Evolutionary conservation across 2,113 vertebrate genomes (phyloP), one percentile per base, ranked within the genome.

Genomic region (Nannobrachium achirus): DNA sequence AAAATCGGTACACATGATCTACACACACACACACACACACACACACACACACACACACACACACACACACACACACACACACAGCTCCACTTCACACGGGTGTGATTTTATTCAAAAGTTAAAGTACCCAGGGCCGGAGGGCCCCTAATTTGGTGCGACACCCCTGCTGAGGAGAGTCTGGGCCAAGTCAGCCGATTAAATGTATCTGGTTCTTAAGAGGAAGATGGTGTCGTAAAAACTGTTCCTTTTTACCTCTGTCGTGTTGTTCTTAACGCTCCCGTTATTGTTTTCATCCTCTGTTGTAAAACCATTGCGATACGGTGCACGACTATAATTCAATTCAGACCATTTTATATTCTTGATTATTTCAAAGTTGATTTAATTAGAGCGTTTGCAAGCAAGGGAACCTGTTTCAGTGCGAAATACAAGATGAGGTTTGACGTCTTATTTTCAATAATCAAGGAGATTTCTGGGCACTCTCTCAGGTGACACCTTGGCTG

Each of bases 401-500:
- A 33, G 6, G 46, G 58, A 48, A 58, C 7, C 10, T 71, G 50
- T n/a, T 63, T 76, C 49, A 16, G 46, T n/a, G n/a, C 14, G 25
- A 64, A 74, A 56, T 52, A 67, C 44, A 76, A 75, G 66, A 72
- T 79, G 67, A 41, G 14, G 13, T 48, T 14, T 6, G n/a, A 48
- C 41, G 25, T 63, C 61, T 56, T 56, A 45, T 57, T 52, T 46
- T 69, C 75, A 68, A 83, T 76, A 80, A 76, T 67, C 33, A 49
- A 87, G 76, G 79, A 79, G 82, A 84, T 82, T 90, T 73, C 85
- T 86, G 74, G 49, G 59, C 66, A 75, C 71, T 75, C 76, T 65
- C 78, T 67, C 69, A 87, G 87, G 75, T 84, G 87, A 86, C 89
- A 88, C 84, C 75, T 88, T 79, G 61, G 68, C 70, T 78, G 71